These are phyloP conservation scores for Tribolium castaneum DNA, from an alignment of 1,140 invertebrate species.

Conservation along the genomic window DNA sequence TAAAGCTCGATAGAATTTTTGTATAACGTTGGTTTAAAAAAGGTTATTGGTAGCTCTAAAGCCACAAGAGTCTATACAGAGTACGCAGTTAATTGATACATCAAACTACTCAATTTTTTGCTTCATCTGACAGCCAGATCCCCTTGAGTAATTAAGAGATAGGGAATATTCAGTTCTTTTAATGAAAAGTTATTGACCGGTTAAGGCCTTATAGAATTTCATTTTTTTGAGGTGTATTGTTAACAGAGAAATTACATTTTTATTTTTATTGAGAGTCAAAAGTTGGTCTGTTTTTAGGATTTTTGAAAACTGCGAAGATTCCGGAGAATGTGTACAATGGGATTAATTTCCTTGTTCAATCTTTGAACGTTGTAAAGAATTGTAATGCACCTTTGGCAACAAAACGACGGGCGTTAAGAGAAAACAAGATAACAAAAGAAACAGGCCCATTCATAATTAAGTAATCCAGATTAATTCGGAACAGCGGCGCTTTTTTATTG, in stretches of 20 bases:
- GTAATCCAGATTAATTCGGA: slow-evolving; percentile 30
- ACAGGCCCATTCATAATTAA: slow-evolving; percentile 35
- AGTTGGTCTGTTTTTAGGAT: neutral
- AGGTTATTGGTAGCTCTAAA: slow-evolving; percentile 19
- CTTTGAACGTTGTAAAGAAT: neutral
- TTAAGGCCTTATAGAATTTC: neutral
- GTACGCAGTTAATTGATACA: slow-evolving; percentile 20
- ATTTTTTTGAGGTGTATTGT: too few species aligned
- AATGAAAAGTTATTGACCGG: neutral
- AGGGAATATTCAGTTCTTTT: slow-evolving; percentile 18
- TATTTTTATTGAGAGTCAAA: too few species aligned
- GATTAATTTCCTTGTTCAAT: neutral
- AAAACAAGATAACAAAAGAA: slow-evolving; percentile 37
- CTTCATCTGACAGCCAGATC: neutral
- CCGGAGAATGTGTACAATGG: neutral
- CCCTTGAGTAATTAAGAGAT: slow-evolving; percentile 7
- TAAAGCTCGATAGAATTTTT: neutral
- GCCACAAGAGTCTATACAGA: slow-evolving; percentile 11
- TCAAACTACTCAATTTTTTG: slow-evolving; percentile 12
- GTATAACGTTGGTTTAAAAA: neutral
- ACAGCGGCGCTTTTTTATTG: slow-evolving; percentile 34
- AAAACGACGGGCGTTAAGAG: slow-evolving; percentile 1
- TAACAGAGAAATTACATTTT: too few species aligned
- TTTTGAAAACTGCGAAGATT: neutral
- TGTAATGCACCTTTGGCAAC: neutral